Evolutionary conservation across 2,113 vertebrate species (phyloP), one percentile per base, ranked within the genome.

Genomic region (Ictalurus furcatus): DNA sequence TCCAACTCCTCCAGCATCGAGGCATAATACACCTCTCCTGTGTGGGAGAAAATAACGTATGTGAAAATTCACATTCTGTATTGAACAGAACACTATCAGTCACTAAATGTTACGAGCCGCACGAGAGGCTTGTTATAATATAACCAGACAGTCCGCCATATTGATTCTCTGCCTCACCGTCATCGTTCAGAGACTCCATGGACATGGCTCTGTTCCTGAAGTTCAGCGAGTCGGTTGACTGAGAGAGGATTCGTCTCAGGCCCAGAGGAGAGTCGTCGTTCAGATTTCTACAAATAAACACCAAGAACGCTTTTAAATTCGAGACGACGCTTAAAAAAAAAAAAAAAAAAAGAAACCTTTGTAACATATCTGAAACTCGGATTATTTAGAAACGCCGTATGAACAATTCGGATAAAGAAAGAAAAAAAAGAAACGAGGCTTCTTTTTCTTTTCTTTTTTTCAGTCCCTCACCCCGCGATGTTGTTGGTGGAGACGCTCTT

Each of bases 401-500:
- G 16, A 16, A 7, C 8, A 19, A 1, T 0, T 8, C 6, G 54
- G 59, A 9, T 16, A 52, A 78, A 28, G 7, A 44, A 40, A 40
- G 6, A 40, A 11, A 74, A 28, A 4, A 74, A 40, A 74, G 0
- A 74, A 3, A 74, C 0, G 0, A 17, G 6, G 71, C 17, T 30
- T 74, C 34, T 37, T 58, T 19, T 7, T 28, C 73, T 25, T 48
- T 28, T 84, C 48, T 44, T 52, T 52, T 9, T 13, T 14, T 9
- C 58, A 37, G 30, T 16, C 48, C 6, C 96, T 96, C 92, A 98
- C 98, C 98, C 97, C 0, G 97, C 96, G 0, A 99, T 97, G 93
- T 99, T 99, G 93, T 97, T 98, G 89, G 98, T 99, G 90, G 98
- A 99, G 89, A 99, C 98, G 1, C 98, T 98, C 93, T 99, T 99